Percentiles rank a stretch among this genome's conserved stretches.
phyloP scores from a whole-genome alignment of 2,113 vertebrate species.

The Cottus gobio region DNA sequence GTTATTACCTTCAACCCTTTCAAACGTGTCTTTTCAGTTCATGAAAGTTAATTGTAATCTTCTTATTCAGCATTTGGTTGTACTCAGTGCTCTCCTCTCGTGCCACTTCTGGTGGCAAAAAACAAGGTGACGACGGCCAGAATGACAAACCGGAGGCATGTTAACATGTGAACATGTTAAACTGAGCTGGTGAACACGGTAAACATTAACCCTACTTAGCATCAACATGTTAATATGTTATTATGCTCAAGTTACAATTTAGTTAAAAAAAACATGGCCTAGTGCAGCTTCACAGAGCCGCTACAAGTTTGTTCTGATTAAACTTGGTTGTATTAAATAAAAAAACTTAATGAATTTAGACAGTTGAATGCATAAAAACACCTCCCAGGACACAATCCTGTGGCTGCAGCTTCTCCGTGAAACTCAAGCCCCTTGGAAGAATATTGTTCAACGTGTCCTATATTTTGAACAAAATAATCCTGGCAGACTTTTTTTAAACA shows the following conservation, averaged over 20 bases:
- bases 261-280: not conserved
- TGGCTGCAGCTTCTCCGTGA: not conserved
- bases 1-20: too few species aligned
- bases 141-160: not conserved
- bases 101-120: too few species aligned
- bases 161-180: not conserved
- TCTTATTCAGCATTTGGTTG: too few species aligned
- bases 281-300: not conserved
- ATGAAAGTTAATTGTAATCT: too few species aligned
- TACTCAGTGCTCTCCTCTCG: too few species aligned
- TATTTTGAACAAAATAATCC: conserved; percentile 5
- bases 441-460: not conserved
- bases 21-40: too few species aligned
- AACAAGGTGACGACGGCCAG: too few species aligned
- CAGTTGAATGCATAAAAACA: not conserved
- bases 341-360: too few species aligned
- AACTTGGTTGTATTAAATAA: not conserved
- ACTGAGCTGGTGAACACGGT: not conserved
- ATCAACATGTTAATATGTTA: not conserved
- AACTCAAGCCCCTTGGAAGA: not conserved
- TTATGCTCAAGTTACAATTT: not conserved
- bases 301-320: too few species aligned
- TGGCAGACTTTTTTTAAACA: not conserved
- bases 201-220: not conserved
- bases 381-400: not conserved